phyloP scores from a whole-genome alignment of 2,797 vertebrate species.

The Psittacula echo region DNA sequence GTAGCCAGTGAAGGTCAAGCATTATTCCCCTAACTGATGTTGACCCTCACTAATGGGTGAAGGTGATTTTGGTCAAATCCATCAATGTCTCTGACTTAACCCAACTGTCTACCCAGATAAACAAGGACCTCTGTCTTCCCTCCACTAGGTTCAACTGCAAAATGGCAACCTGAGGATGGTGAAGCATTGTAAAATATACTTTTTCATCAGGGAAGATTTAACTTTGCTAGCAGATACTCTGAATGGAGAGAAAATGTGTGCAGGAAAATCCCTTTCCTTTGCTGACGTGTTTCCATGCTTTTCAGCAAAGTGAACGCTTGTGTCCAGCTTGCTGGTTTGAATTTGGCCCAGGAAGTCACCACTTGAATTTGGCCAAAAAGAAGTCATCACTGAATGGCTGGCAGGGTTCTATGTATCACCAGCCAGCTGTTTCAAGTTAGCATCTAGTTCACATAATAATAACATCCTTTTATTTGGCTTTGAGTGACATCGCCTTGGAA shows the following conservation, averaged over 20 bases:
- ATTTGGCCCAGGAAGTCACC: background rate
- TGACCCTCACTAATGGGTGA: background rate
- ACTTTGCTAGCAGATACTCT: background rate
- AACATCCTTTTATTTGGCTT: background rate
- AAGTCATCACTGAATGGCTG: conserved; percentile 26
- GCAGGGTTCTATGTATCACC: background rate
- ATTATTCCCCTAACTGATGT: background rate
- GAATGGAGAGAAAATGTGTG: background rate
- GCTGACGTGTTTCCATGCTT: background rate
- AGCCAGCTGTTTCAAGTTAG: conserved; percentile 9
- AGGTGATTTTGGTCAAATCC: background rate
- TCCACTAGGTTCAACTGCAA: background rate
- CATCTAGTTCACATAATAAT: conserved; percentile 28
- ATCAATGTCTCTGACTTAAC: background rate
- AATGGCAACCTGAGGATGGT: background rate
- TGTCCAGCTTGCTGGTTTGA: background rate
- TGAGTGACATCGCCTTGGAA: conserved; percentile 22
- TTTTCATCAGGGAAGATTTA: background rate
- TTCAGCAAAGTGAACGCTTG: background rate
- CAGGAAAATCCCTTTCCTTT: background rate
- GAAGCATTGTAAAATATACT: background rate
- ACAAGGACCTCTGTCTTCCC: background rate
- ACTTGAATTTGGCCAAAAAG: background rate
- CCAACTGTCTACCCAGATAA: background rate
- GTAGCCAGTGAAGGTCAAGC: background rate